These are phyloP conservation scores for Pampus argenteus DNA, from an alignment of 2,797 vertebrate genomes.

Conservation along the genomic window DNA sequence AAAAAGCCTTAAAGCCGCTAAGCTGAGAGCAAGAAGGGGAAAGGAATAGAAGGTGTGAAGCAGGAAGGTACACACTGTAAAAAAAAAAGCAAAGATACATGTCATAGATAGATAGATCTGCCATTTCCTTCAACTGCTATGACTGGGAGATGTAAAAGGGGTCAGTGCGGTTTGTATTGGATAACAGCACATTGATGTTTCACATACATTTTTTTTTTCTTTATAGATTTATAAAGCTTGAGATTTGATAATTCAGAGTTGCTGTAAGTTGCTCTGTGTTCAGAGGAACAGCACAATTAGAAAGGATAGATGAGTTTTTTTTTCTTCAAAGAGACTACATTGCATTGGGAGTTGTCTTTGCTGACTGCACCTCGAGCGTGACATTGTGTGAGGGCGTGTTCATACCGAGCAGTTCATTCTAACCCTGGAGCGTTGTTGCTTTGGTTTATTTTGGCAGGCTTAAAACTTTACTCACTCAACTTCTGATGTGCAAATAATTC, in stretches of 20 bases:
- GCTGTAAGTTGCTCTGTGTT: neutral
- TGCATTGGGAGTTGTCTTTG: conserved; percentile 21
- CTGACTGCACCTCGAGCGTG: conserved; percentile 28
- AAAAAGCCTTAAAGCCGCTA: conserved; percentile 71
- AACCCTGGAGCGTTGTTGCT: conserved; percentile 44
- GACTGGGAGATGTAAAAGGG: conserved; percentile 22
- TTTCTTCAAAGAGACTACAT: conserved; percentile 22
- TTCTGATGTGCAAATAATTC: conserved; percentile 10
- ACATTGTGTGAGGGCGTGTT: conserved; percentile 39
- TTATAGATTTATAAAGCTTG: conserved; percentile 1
- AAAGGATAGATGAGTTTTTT: conserved; percentile 23
- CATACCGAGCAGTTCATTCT: conserved; percentile 24
- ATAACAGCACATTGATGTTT: neutral
- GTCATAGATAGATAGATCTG: conserved; percentile 32
- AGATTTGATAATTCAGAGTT: conserved; percentile 20
- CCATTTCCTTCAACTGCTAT: conserved; percentile 38
- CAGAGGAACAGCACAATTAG: conserved; percentile 15
- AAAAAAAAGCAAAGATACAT: conserved; percentile 41
- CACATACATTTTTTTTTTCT: conserved; percentile 11
- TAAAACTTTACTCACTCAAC: conserved; percentile 15
- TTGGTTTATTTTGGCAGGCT: conserved; percentile 37
- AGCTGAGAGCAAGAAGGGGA: conserved; percentile 69
- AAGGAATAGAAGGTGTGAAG: conserved; percentile 57
- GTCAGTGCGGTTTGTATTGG: conserved; percentile 26
- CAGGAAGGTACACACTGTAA: conserved; percentile 48